Base-by-base conservation (phyloP, 2,888 invertebrate species). In the Strigamia crassipes region DNA sequence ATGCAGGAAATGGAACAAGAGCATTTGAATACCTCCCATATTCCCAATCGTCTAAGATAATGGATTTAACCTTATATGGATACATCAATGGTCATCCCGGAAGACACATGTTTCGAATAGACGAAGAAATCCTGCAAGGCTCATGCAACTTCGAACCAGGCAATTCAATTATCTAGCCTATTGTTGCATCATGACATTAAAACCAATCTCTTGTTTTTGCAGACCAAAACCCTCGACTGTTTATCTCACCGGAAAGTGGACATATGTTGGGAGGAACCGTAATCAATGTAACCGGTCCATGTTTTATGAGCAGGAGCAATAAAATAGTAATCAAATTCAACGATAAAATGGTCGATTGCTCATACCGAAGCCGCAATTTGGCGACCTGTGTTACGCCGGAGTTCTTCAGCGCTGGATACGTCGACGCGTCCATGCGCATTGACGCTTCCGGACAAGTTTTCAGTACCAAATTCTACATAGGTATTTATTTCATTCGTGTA, bases 201-300 rank as follows among this genome's bases (percentile, higher is more conserved):
- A n/a, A n/a, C n/a, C n/a, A n/a, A n/a, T n/a, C n/a, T n/a, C n/a
- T n/a, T n/a, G n/a, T n/a, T n/a, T n/a, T n/a, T n/a, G 5, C 85
- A 95, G 95, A 94, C 86, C 94, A 93, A 51, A 13, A 12, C 3
- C 92, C 94, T 0, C 92, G 94, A 87, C 90, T 96, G 82, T 93
- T 94, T 0, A 88, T 96, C 86, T 96, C 97, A 0, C 97, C 97
- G 0, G 96, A 97, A 88, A 96, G 95, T 86, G 98, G 97, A 5
- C 96, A 96, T 87, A 98, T 99, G 98, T 90, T 98, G 84, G 99
- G 99, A 3, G 99, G 99, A 1, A 95, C 96, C 0, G 92, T 97
- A 81, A 96, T 99, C 56, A 97, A 98, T 87, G 94, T 99, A 83
- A 97, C 98, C 0, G 99, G 98, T 0, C 97, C 97, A 1, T 99